A percentile compares a stretch with the other conserved stretches of the same genome.
Evolutionary conservation across 2,888 invertebrate species (phyloP).

Genomic region (Sipha maydis): DNA sequence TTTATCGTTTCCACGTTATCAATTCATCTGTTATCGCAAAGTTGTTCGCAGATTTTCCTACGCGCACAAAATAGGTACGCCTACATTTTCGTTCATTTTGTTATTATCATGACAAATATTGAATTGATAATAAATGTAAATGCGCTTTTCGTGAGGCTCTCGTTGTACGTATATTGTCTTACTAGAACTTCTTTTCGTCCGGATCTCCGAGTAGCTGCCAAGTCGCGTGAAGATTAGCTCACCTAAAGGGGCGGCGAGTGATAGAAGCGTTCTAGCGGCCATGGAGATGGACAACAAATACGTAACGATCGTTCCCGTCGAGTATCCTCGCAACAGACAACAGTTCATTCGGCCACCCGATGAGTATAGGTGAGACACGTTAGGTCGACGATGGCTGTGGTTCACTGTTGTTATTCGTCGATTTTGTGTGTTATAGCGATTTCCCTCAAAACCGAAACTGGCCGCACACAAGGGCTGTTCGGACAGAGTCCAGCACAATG

Average conservation of each 20-base stretch:
- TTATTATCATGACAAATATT: too few relatives aligned
- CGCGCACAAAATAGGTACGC: too few relatives aligned
- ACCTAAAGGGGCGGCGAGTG: not conserved
- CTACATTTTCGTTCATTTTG: too few relatives aligned
- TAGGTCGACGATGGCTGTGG: not conserved
- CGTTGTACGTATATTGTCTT: not conserved
- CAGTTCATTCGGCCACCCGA: conserved; percentile 73
- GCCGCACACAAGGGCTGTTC: conserved; percentile 45
- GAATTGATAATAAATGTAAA: not conserved
- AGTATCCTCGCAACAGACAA: conserved; percentile 71
- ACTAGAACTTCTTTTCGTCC: not conserved
- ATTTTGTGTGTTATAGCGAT: conserved; percentile 62
- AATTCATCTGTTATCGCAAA: not conserved
- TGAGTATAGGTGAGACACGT: conserved; percentile 70
- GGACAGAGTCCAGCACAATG: conserved; percentile 22
- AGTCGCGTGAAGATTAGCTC: not conserved
- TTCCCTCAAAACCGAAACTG: conserved; percentile 64
- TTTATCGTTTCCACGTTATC: too few relatives aligned
- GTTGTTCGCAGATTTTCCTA: not conserved
- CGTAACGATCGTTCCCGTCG: conserved; percentile 73
- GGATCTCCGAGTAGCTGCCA: too few relatives aligned
- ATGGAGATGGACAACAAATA: conserved; percentile 69
- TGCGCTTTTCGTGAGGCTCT: not conserved
- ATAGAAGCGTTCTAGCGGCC: not conserved
- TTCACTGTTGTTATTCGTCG: not conserved